Base-by-base conservation (phyloP, 2,113 vertebrate genomes). In the Jaculus jaculus region DNA sequence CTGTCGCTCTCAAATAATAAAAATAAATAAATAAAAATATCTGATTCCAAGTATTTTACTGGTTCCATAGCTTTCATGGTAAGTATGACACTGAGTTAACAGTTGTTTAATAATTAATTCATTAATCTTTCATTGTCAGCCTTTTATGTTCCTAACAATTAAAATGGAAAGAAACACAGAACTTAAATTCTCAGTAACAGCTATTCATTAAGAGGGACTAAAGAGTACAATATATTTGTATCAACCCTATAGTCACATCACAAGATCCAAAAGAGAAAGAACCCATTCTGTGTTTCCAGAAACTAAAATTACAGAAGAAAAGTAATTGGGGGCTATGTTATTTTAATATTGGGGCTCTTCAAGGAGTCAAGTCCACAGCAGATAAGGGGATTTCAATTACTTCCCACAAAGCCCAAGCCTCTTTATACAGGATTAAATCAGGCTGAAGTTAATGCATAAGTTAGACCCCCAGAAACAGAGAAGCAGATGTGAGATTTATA, bases 11-110 rank as follows among this genome's bases (percentile, higher is more conserved):
- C n/a, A n/a, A n/a, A n/a, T n/a, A n/a, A n/a, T n/a, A n/a, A n/a
- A n/a, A n/a, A n/a, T n/a, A n/a, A n/a, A n/a, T n/a, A n/a, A n/a
- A n/a, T n/a, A n/a, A n/a, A n/a, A n/a, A n/a, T n/a, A 82, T 74
- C 34, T 69, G 21, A 71, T 80, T 94, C 51, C 47, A 79, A 84
- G 39, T 92, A 87, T 80, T 95, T 92, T 63, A 78, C 42, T 90
- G 39, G 37, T 87, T 79, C 94, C 66, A 1, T 34, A 82, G 28
- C 26, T 54, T 83, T 75, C 18, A 2, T 69, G 60, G 75, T 28
- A 90, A 79, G 28, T 66, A 89, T 77, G 13, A 92, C 54, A n/a
- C 20, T 87, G 42, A 87, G 26, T 92, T 84, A 84, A 47, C 32
- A 84, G 63, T 17, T 84, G 8, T 89, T 78, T 60, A 9, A 51